A percentile compares a stretch with the other conserved stretches of the same genome.
Conservation (phyloP, 1,140 invertebrate genomes). For the Phymorhynchus buccinoides region DNA sequence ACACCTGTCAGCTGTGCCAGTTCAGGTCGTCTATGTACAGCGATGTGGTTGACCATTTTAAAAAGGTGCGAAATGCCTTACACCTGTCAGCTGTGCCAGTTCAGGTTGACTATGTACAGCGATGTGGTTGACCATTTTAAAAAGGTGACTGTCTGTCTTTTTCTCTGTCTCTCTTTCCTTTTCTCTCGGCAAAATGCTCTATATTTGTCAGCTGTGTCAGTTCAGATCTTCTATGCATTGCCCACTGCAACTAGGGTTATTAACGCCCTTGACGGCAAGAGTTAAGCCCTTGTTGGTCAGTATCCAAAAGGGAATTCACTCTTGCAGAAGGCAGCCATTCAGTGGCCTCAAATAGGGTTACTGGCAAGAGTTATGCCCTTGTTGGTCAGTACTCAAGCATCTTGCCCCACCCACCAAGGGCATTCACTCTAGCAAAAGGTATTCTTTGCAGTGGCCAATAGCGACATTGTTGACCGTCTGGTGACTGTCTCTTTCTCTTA, state of each 20-base stretch:
- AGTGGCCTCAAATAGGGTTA: too few species aligned
- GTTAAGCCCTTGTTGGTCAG: too few species aligned
- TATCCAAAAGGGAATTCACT: too few species aligned
- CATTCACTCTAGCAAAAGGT: too few species aligned
- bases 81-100: slow-evolving; percentile 68
- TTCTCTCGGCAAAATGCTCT: slow-evolving; percentile 73
- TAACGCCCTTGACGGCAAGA: too few species aligned
- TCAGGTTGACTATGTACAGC: slow-evolving; percentile 70
- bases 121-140: slow-evolving; percentile 73
- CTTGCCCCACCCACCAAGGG: too few species aligned
- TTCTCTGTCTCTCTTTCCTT: too few species aligned
- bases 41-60: slow-evolving; percentile 72
- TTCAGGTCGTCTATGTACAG: slow-evolving; percentile 71
- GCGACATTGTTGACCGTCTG: slow-evolving; percentile 72
- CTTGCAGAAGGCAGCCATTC: too few species aligned
- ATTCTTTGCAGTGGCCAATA: slow-evolving; percentile 71
- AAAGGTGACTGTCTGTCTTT: slow-evolving; percentile 56
- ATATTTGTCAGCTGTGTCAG: slow-evolving; percentile 68
- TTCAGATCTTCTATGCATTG: slow-evolving; percentile 71
- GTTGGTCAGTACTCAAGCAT: too few species aligned
- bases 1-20: slow-evolving; percentile 68
- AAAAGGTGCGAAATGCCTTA: slow-evolving; percentile 73
- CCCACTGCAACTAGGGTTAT: too few species aligned
- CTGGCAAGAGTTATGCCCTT: too few species aligned
- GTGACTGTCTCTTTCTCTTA: slow-evolving; percentile 43